Percentiles rank a stretch among this genome's conserved stretches.
Evolutionary conservation across 1,140 invertebrate genomes (phyloP).

Genomic region (Apocrypta bakeri): DNA sequence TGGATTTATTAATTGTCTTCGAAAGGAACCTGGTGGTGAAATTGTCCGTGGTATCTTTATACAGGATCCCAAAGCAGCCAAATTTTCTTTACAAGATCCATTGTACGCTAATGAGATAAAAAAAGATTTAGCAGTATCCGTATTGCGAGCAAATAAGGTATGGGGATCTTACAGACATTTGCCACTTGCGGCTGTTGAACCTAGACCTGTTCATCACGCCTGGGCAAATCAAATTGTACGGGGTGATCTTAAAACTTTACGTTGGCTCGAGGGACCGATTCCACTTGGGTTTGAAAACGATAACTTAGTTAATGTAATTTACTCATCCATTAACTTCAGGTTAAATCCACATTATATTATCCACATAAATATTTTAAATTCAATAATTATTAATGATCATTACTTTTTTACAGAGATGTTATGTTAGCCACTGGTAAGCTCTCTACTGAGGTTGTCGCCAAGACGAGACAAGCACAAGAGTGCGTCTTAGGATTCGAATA

Average conservation of each 20-base stretch:
- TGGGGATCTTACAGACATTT: constrained; percentile 90
- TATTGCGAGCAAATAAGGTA: constrained; percentile 77
- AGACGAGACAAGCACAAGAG: constrained; percentile 75
- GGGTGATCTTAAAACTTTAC: constrained; percentile 89
- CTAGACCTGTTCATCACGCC: constrained; percentile 78
- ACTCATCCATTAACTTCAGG: constrained; percentile 82
- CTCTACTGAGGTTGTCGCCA: constrained; percentile 66
- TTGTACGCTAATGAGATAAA: constrained; percentile 81
- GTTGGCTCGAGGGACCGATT: constrained; percentile 85
- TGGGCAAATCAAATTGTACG: constrained; percentile 85
- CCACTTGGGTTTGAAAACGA: constrained; percentile 56
- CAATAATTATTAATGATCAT: too few relatives aligned
- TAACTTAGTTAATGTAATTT: constrained; percentile 76
- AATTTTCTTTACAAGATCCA: constrained; percentile 78
- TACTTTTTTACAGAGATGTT: background rate
- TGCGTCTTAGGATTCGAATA: constrained; percentile 84
- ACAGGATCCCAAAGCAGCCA: constrained; percentile 79
- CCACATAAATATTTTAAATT: background rate
- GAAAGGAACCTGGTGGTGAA: constrained; percentile 81
- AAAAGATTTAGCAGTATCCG: constrained; percentile 88
- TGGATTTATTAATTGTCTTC: constrained; percentile 87
- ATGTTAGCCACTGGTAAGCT: background rate
- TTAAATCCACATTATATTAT: background rate
- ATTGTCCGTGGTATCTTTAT: constrained; percentile 79
- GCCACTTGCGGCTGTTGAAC: constrained; percentile 70